Evolutionary conservation across 2,888 invertebrate genomes (phyloP).

Genomic region (Meghimatium bilineatum): DNA sequence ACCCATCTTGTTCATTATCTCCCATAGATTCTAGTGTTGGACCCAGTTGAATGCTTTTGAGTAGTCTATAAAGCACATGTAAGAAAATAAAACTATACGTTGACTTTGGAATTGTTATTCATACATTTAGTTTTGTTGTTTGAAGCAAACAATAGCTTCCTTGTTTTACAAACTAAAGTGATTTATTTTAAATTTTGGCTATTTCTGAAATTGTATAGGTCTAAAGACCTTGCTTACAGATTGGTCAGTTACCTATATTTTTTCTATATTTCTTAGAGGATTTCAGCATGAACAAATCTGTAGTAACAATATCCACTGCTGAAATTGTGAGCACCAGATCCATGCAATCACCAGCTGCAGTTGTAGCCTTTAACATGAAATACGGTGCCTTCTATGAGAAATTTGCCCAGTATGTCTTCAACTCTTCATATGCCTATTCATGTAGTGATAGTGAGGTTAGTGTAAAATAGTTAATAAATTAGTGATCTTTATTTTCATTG

Average conservation of each 20-base stretch:
- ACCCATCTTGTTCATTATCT: too few relatives aligned
- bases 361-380: constrained; percentile 69
- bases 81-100: too few relatives aligned
- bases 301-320: constrained; percentile 52
- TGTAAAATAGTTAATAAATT: neutral
- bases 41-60: too few relatives aligned
- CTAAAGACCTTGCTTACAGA: too few relatives aligned
- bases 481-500: too few relatives aligned
- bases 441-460: constrained; percentile 50
- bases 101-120: too few relatives aligned
- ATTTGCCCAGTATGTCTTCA: constrained; percentile 47
- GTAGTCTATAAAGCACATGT: too few relatives aligned
- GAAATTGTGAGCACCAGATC: constrained; percentile 45
- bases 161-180: too few relatives aligned
- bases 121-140: too few relatives aligned
- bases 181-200: neutral
- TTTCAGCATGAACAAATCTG: constrained; percentile 21
- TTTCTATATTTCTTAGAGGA: neutral
- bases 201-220: neutral
- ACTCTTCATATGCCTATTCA: constrained; percentile 45
- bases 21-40: too few relatives aligned
- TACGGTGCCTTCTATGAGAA: constrained; percentile 56
- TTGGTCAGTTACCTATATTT: neutral
- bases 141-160: too few relatives aligned
- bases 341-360: constrained; percentile 61